Evolutionary conservation across 2,113 vertebrate species (phyloP), one percentile per base, ranked within the genome.

Genomic region (Rhinogobius similis): DNA sequence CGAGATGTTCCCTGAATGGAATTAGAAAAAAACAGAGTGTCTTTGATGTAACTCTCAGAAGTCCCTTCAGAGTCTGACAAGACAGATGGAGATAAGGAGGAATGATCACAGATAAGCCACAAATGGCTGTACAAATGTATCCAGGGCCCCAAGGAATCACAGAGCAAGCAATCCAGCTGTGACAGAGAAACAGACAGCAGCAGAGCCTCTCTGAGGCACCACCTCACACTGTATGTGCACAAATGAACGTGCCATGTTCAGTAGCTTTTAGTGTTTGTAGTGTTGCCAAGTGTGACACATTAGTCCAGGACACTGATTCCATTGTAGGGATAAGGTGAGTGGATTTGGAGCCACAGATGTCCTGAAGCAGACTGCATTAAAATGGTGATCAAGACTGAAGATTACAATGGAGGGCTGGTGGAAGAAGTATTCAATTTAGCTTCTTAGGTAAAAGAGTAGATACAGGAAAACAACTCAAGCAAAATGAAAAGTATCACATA

Each of bases 141-240:
- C 39, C 11, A 16, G 36, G 14, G 38, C 62, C 56, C 56, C 62
- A 58, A 70, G 44, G 67, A 56, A 74, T 20, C 12, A 43, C 10
- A n/a, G 50, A 73, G 52, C 6, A 53, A 27, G 50, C 13, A 48
- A 46, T 66, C 50, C 39, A 79, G 29, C 32, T 71, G 63, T 63
- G 63, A 76, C 41, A 7, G 14, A 7, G 10, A 38, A 63, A 63
- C 13, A 62, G 41, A n/a, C 13, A 36, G 58, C 1, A 70, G 3
- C 23, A 56, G 1, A 23, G 8, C 5, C 0, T 6, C 29, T 36
- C 9, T 8, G 16, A 32, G 18, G 56, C 26, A 9, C 2, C 56
- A 29, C 24, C 27, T 20, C 14, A 20, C n/a, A n/a, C n/a, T n/a
- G n/a, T 24, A 46, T 5, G 12, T 24, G 11, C 24, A 53, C 3